Evolutionary conservation across 2,797 vertebrate species (phyloP), one percentile per base, ranked within the genome.

Genomic region (Alcedo quadribrachys): DNA sequence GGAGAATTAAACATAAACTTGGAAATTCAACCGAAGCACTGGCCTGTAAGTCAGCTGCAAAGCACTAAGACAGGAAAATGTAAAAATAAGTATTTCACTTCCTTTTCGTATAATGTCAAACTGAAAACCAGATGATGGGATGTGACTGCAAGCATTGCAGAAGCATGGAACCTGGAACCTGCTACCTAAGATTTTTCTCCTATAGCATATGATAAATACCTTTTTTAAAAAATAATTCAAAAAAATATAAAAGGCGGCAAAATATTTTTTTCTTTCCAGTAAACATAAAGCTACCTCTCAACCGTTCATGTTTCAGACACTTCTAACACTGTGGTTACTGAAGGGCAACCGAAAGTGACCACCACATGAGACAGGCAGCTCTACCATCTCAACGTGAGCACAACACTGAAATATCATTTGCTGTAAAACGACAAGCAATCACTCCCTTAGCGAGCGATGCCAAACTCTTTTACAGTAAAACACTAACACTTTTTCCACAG

Each of bases 341-440:
- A 53, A 19, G 45, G 11, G 61, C 27, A 15, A 32, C 53, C 21
- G 32, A 53, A 58, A 3, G 5, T 0, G 14, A 45, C 1, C 35
- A 24, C 1, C 8, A 3, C 61, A 3, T 0, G 19, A 17, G 22
- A 16, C 65, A 21, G 40, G 12, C 55, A 4, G 14, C 57, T 19
- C 57, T 20, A 5, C 0, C 58, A 15, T 4, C 55, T 12, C 60
- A 1, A 17, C 48, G 33, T 0, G 1, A 46, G 10, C 74, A 12
- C 32, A 18, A 13, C 4, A 15, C 45, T 1, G 2, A 61, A 60
- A 11, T 0, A 19, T 0, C 21, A 2, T 33, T 9, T 10, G 15
- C 53, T n/a, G 32, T 6, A 37, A 51, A 78, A 46, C 21, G 50
- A 45, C 9, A 4, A 53, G n/a, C n/a, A 33, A 20, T 3, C 51